phyloP scores from a whole-genome alignment of 2,113 vertebrate species.

The Gyps fulvus region DNA sequence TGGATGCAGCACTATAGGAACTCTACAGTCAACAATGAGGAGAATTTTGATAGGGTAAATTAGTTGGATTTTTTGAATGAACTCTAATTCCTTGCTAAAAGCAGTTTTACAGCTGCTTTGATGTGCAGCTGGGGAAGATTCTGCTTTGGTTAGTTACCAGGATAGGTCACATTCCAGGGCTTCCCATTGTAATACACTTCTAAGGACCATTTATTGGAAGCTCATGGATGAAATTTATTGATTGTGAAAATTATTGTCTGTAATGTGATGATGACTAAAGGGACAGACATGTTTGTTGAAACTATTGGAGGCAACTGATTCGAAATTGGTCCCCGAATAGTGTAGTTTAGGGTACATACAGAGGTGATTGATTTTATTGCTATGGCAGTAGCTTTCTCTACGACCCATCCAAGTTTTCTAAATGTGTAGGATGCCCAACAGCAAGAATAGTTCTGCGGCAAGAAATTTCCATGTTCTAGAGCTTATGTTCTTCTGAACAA shows the following conservation, averaged over 20 bases:
- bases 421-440: neutral
- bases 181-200: neutral
- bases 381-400: neutral
- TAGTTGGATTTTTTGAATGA: neutral
- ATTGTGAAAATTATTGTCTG: neutral
- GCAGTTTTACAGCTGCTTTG: neutral
- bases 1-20: neutral
- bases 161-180: conserved; percentile 1
- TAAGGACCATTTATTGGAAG: neutral
- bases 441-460: neutral
- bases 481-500: neutral
- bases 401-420: neutral
- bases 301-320: neutral
- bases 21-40: neutral
- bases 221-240: neutral
- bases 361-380: neutral
- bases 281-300: neutral
- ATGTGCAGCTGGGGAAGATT: conserved; percentile 20
- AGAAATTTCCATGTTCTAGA: neutral
- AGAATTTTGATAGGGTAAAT: neutral
- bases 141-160: neutral
- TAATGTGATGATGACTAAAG: neutral
- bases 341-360: neutral
- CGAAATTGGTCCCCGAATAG: neutral
- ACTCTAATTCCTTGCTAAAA: neutral